Evolutionary conservation across 2,888 invertebrate genomes (phyloP), one percentile per base, ranked within the genome.

Genomic region (Meteorus colon): DNA sequence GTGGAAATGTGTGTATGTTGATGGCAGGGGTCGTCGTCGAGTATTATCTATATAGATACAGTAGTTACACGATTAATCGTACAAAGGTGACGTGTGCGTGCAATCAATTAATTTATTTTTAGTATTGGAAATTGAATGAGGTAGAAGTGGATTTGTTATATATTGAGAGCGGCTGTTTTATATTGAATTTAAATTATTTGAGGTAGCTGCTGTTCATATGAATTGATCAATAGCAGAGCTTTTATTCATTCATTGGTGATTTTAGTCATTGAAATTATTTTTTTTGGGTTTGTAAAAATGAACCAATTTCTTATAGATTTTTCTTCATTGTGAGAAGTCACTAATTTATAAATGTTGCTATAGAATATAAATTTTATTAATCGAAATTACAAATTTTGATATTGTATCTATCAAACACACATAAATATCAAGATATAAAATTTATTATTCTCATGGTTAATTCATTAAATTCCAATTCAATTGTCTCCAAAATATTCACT

Each of bases 51-150:
- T 63, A 62, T 69, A 69, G 51, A 48, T 55, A 16, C 72, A 41
- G 62, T 62, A 62, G 72, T 72, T 62, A 51, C 51, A 63, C 51
- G 45, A 72, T 63, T 72, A 29, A 72, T 63, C 55, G 72, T 19
- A 72, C 63, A 62, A 70, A 41, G 60, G 60, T 41, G 41, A 37
- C 37, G 41, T 29, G 31, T 29, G 55, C 71, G 60, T 60, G 27
- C 48, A 63, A 60, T 60, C 45, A 63, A 72, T 62, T 71, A 71
- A 63, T 37, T 63, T 41, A 16, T 29, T n/a, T 16, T 69, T 59
- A 34, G 55, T 55, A 55, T 59, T 34, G 14, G 55, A 41, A 41
- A 19, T 34, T 14, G 19, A n/a, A 45, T 55, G 31, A 59, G 31
- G n/a, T 55, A 55, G 10, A 19, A 55, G 4, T 19, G n/a, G 4